These are phyloP conservation scores for Phallusia fumigata DNA, from an alignment of 23 tunicate genomes.

Conservation along the genomic window DNA sequence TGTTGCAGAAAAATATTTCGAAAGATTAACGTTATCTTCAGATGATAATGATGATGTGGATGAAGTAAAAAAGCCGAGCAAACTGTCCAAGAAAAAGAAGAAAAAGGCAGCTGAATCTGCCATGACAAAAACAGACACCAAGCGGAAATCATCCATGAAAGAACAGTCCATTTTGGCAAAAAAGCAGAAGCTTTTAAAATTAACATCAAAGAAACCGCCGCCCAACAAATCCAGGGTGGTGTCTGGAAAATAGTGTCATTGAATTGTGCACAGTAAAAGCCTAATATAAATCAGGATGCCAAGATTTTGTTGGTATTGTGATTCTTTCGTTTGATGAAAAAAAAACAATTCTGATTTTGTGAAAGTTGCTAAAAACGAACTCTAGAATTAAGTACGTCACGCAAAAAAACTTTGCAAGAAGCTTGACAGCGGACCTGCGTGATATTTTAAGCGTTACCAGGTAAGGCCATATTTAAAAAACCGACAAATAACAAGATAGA, in stretches of 20 bases:
- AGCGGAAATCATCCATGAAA: not conserved
- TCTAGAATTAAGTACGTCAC: no score
- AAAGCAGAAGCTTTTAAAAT: not conserved
- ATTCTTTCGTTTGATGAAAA: no score
- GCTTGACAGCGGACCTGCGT: no score
- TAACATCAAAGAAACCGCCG: not conserved
- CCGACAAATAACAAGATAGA: no score
- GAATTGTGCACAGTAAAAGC: not conserved
- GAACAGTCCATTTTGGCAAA: not conserved
- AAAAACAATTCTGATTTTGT: no score
- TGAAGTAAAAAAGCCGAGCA: not conserved
- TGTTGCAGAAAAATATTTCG: not conserved
- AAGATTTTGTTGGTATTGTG: no score
- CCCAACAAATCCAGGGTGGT: not conserved
- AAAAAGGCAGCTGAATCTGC: not conserved
- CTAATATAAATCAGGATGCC: no score
- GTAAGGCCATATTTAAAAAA: no score
- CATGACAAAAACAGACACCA: not conserved
- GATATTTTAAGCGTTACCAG: no score
- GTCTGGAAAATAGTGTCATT: not conserved
- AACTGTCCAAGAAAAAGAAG: not conserved
- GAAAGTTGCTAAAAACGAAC: no score
- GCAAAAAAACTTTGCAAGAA: no score
- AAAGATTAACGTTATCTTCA: constrained; percentile 5
- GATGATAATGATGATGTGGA: not conserved